These are phyloP conservation scores for Noctua janthina DNA, from an alignment of 2,888 invertebrate species.

Conservation along the genomic window DNA sequence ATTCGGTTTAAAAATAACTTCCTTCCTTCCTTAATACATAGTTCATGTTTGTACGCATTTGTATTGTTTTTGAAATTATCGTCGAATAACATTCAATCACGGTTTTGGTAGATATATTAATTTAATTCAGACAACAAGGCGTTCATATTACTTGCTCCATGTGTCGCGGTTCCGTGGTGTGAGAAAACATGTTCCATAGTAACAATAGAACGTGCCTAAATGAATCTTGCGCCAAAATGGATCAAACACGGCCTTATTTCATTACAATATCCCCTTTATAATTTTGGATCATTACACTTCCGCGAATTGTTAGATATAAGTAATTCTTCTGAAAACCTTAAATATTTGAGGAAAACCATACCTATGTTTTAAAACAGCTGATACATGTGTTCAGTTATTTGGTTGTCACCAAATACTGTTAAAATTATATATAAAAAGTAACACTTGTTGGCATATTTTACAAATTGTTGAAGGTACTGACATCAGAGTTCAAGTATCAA, in stretches of 20 bases:
- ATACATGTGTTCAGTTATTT: constrained; percentile 55
- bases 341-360: constrained; percentile 55
- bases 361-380: constrained; percentile 62
- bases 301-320: constrained; percentile 11
- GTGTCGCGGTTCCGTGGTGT: constrained; percentile 13
- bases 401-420: constrained; percentile 36
- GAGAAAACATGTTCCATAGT: constrained; percentile 10
- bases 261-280: constrained; percentile 41
- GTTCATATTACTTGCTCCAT: constrained; percentile 17
- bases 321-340: constrained; percentile 27
- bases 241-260: constrained; percentile 41
- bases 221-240: constrained; percentile 40
- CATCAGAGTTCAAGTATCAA: not conserved
- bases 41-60: constrained; percentile 6
- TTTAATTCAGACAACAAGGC: constrained; percentile 20
- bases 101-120: constrained; percentile 7
- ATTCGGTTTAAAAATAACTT: not conserved
- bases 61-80: not conserved
- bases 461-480: not conserved
- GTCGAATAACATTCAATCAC: constrained; percentile 6
- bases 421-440: constrained; percentile 24
- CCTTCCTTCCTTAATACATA: constrained; percentile 28
- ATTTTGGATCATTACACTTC: constrained; percentile 39
- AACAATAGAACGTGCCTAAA: constrained; percentile 7
- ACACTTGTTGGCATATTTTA: not conserved